phyloP scores from a whole-genome alignment of 2,888 invertebrate genomes.

The Biston betularia region DNA sequence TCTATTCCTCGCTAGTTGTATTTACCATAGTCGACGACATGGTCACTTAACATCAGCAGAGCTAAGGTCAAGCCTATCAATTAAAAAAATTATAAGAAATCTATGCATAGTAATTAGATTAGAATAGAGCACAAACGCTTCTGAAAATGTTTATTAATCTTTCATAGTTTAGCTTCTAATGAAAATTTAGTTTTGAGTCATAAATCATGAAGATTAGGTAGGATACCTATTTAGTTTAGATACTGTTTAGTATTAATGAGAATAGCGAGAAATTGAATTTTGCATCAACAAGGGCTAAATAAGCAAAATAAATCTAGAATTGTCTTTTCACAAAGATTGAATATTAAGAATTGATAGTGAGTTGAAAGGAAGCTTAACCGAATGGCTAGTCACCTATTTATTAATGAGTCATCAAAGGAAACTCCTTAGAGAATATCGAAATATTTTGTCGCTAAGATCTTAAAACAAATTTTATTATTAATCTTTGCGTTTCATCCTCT shows the following conservation, averaged over 20 bases:
- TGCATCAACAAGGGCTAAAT: background rate
- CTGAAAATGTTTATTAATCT: too few relatives aligned
- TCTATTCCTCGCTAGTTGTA: too few relatives aligned
- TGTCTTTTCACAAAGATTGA: constrained; percentile 14
- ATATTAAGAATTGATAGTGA: constrained; percentile 13
- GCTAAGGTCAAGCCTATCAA: too few relatives aligned
- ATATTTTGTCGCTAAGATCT: background rate
- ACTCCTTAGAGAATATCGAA: background rate
- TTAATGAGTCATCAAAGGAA: constrained; percentile 3
- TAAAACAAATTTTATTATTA: background rate
- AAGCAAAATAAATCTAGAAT: constrained; percentile 6
- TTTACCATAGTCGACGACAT: too few relatives aligned
- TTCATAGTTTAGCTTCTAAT: background rate
- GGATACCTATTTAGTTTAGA: too few relatives aligned
- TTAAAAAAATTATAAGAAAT: too few relatives aligned
- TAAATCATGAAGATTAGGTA: too few relatives aligned
- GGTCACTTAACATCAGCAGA: too few relatives aligned
- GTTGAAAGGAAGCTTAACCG: constrained; percentile 11
- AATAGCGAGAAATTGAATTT: background rate
- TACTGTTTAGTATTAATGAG: background rate
- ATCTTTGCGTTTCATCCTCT: too few relatives aligned
- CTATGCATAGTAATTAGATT: too few relatives aligned
- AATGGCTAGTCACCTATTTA: background rate
- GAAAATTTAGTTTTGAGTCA: background rate
- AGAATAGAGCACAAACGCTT: background rate